Percentiles rank a stretch among this genome's conserved stretches.
These are phyloP conservation scores for Cryptosula pallasiana DNA, from an alignment of 2,888 invertebrate genomes.

Conservation along the genomic window DNA sequence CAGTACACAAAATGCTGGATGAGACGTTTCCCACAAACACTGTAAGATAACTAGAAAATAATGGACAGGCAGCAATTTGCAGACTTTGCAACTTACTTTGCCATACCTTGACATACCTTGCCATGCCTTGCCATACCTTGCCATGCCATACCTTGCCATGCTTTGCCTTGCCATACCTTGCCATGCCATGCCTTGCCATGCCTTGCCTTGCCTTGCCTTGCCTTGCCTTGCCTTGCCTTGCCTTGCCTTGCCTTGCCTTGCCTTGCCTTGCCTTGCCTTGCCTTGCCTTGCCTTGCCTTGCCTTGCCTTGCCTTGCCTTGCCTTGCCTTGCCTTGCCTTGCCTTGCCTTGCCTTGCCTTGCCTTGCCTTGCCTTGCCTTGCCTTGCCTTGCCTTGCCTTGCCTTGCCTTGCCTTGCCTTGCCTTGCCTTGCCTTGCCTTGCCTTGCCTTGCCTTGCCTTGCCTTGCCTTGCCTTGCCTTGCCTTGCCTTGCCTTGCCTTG, in stretches of 20 bases:
- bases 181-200: background rate
- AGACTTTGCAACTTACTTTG: too few relatives aligned
- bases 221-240: background rate
- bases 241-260: background rate
- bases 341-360: background rate
- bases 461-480: background rate
- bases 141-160: background rate
- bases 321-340: background rate
- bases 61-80: too few relatives aligned
- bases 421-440: background rate
- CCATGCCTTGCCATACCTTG: background rate
- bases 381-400: background rate
- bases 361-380: background rate
- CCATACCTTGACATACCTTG: background rate
- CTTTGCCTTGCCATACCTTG: background rate
- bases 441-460: background rate
- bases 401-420: background rate
- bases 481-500: background rate
- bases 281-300: background rate
- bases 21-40: too few relatives aligned
- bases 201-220: background rate
- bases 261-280: background rate
- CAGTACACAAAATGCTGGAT: too few relatives aligned
- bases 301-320: background rate
- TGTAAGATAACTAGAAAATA: too few relatives aligned